A percentile compares a stretch with the other conserved stretches of the same genome.
These are phyloP conservation scores for Scaptomyza pallida DNA, from an alignment of 1,140 invertebrate genomes.

Conservation along the genomic window DNA sequence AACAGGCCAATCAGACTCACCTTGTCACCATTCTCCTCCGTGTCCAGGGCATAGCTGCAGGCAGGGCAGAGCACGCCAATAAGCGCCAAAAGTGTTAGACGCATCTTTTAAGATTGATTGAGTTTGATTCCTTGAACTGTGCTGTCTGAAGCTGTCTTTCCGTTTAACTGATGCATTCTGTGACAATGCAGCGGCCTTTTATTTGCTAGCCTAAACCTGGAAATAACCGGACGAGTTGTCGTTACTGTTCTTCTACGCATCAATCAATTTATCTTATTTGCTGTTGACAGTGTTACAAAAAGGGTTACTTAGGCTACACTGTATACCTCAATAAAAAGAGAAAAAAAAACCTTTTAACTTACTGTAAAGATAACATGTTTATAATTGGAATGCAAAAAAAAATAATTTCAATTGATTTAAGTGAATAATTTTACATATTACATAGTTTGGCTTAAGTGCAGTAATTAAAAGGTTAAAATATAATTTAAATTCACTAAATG, in stretches of 20 bases:
- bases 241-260: conserved; percentile 22
- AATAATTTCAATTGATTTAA: too few species aligned
- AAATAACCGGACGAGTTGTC: conserved; percentile 16
- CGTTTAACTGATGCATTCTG: conserved; percentile 2
- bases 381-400: too few species aligned
- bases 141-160: conserved; percentile 3
- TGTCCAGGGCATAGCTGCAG: conserved; percentile 11
- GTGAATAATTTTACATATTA: too few species aligned
- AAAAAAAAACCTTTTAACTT: too few species aligned
- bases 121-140: background rate
- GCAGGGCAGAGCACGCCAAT: conserved; percentile 38
- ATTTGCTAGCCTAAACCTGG: conserved; percentile 2
- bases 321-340: too few species aligned
- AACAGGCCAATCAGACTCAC: conserved; percentile 23
- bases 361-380: too few species aligned
- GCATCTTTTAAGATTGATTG: conserved; percentile 31
- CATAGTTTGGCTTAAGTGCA: too few species aligned
- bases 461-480: too few species aligned
- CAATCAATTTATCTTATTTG: conserved; percentile 12
- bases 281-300: too few species aligned
- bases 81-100: conserved; percentile 30
- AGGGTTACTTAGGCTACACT: too few species aligned
- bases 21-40: background rate
- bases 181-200: conserved; percentile 16
- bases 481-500: too few species aligned